Conservation (phyloP, 1,140 invertebrate species). For the Schmidtea mediterranea region DNA sequence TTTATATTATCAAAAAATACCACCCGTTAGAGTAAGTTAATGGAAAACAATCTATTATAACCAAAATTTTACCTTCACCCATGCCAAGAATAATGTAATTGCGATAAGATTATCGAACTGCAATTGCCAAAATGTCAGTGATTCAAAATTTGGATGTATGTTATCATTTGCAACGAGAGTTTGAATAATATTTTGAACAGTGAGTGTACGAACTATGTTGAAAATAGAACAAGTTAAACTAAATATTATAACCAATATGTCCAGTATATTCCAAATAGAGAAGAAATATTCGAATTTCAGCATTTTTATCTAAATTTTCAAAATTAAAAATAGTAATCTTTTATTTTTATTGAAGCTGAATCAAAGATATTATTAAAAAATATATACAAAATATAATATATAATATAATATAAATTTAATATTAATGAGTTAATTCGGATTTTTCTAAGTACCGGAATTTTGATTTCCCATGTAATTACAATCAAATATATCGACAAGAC, state of each 20-base stretch:
- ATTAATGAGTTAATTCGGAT: no score
- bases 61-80: conserved; percentile 12
- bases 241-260: conserved; percentile 33
- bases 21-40: no score
- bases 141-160: conserved; percentile 9
- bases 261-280: conserved; percentile 38
- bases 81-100: conserved; percentile 9
- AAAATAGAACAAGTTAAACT: conserved; percentile 22
- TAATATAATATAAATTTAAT: no score
- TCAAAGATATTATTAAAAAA: no score
- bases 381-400: no score
- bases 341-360: no score
- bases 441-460: no score
- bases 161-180: background rate
- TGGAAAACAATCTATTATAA: no score
- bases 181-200: conserved; percentile 10
- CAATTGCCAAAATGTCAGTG: conserved; percentile 8
- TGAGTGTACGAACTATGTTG: conserved; percentile 22
- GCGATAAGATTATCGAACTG: conserved; percentile 10
- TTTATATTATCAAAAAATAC: no score
- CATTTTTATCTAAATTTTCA: background rate
- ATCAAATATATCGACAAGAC: no score
- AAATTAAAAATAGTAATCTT: no score
- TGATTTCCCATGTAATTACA: no score
- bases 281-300: conserved; percentile 29